phyloP scores from a whole-genome alignment of 1,140 invertebrate species.

The Ephestia elutella region DNA sequence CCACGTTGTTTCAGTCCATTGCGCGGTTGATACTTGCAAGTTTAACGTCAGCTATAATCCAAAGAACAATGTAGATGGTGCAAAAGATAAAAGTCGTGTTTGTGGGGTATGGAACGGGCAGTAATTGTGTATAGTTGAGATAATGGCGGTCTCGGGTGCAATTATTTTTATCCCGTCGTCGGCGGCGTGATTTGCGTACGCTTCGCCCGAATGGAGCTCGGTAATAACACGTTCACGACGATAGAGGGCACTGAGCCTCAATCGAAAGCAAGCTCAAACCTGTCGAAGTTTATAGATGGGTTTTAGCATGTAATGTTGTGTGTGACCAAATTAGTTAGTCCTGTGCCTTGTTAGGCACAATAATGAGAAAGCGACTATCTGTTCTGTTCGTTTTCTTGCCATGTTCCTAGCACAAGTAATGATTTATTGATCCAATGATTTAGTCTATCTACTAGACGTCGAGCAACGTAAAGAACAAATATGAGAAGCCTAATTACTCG shows the following conservation, averaged over 20 bases:
- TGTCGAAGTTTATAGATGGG: neutral
- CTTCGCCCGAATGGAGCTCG: conserved; percentile 16
- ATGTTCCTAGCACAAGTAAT: too few species aligned
- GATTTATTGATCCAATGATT: too few species aligned
- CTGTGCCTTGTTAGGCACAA: too few species aligned
- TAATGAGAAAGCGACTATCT: too few species aligned
- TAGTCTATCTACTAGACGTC: too few species aligned
- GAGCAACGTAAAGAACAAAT: too few species aligned
- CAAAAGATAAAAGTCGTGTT: neutral
- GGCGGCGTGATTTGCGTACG: conserved; percentile 57
- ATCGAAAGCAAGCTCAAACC: too few species aligned
- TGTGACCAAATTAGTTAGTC: too few species aligned
- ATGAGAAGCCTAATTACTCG: too few species aligned
- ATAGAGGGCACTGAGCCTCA: neutral
- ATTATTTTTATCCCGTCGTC: conserved; percentile 53
- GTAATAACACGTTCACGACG: conserved; percentile 42
- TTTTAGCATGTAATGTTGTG: neutral
- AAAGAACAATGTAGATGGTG: conserved; percentile 11
- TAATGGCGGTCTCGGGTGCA: conserved; percentile 59
- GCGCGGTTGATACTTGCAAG: neutral
- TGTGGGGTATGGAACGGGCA: conserved; percentile 25
- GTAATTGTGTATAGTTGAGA: conserved; percentile 67
- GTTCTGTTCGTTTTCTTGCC: too few species aligned
- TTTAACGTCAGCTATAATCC: neutral
- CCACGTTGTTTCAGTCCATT: neutral